phyloP scores from a whole-genome alignment of 1,140 invertebrate genomes.

The Magallana angulata region DNA sequence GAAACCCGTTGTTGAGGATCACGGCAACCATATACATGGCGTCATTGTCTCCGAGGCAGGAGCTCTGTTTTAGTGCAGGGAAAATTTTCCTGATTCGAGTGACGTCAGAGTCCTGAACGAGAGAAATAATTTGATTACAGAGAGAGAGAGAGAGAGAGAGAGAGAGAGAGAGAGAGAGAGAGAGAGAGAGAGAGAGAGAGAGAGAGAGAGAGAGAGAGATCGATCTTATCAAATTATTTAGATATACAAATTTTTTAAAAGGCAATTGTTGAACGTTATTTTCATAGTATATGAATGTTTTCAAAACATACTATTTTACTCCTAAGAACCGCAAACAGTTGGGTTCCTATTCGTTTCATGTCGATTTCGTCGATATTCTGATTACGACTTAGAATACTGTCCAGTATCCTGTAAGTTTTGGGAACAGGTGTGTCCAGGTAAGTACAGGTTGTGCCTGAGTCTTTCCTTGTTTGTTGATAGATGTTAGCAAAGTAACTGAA shows the following conservation, averaged over 20 bases:
- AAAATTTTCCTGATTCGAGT: constrained; percentile 41
- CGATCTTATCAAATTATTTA: too few species aligned
- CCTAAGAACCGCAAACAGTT: background rate
- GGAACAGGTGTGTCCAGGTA: constrained; percentile 1
- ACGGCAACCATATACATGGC: constrained; percentile 73
- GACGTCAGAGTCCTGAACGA: constrained; percentile 55
- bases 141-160: too few species aligned
- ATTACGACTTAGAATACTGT: constrained; percentile 37
- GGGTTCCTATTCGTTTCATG: background rate
- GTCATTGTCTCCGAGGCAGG: constrained; percentile 71
- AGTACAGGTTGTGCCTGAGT: background rate
- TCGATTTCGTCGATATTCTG: background rate
- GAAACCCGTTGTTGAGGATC: constrained; percentile 72
- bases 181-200: too few species aligned
- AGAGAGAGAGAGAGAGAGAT: too few species aligned
- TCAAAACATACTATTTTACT: constrained; percentile 5
- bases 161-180: too few species aligned
- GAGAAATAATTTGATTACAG: too few species aligned
- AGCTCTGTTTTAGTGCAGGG: constrained; percentile 66
- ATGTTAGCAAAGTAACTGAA: constrained; percentile 7
- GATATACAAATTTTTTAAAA: background rate
- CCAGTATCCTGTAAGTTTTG: constrained; percentile 43
- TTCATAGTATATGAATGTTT: background rate
- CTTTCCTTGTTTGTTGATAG: background rate
- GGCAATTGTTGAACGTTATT: background rate